Evolutionary conservation across 2,888 invertebrate genomes (phyloP), one percentile per base, ranked within the genome.

Genomic region (Lasioglossum malachurum): DNA sequence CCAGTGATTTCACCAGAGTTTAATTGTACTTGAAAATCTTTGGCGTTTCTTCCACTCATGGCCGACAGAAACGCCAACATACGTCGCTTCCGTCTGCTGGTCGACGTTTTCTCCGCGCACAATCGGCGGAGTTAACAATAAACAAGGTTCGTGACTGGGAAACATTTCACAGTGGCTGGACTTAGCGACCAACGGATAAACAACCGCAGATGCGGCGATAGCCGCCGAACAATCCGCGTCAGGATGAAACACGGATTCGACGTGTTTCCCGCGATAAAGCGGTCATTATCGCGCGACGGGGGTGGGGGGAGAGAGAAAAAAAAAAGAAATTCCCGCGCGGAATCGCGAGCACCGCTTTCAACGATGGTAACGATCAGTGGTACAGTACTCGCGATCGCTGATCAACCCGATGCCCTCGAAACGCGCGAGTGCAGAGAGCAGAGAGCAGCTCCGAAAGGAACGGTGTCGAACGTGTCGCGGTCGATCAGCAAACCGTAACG

Each of bases 401-500:
- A 67, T 53, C 67, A 64, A 80, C 67, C 69, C 41, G 67, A 75
- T 74, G 67, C 41, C 53, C 79, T 74, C 64, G 72, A 76, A 69
- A 76, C 60, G 49, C 67, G 4, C 49, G 64, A 27, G 44, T 14
- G 44, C 44, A 44, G 27, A 64, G n/a, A 27, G n/a, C 60, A 27
- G 4, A 4, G 60, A 5, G 27, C 23, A 53, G 53, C 53, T 76
- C 78, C 31, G 69, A 60, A 49, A 77, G 76, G 75, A 80, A 57
- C 80, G 49, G 86, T 72, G 80, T 84, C 71, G 64, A 79, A 78
- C 57, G 73, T 57, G 69, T 57, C 19, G 46, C 75, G 73, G 75
- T 76, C 67, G 85, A 84, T 79, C 85, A 35, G 76, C 84, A 73
- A 79, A 84, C 75, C 75, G 79, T 78, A 83, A 85, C 73, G 57